phyloP scores from a whole-genome alignment of 2,888 invertebrate species.

The Meghimatium bilineatum region DNA sequence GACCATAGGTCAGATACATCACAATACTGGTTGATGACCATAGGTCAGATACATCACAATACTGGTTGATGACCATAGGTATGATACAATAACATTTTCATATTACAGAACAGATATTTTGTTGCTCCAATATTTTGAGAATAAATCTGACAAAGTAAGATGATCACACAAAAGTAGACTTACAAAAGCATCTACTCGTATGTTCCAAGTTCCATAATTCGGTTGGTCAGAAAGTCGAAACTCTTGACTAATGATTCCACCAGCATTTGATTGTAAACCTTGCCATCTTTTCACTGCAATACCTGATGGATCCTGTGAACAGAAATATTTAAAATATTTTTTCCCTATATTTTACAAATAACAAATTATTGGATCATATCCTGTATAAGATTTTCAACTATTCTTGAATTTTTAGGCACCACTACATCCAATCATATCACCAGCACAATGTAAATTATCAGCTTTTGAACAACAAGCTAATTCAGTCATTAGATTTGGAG shows the following conservation, averaged over 20 bases:
- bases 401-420: too few species aligned
- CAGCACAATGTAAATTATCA: too few species aligned
- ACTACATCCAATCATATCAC: too few species aligned
- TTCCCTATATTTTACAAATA: too few species aligned
- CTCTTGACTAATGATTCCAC: slow-evolving; percentile 86
- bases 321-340: background rate
- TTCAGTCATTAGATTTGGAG: too few species aligned
- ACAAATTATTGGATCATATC: too few species aligned
- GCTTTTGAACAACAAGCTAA: too few species aligned
- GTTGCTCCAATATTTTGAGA: background rate
- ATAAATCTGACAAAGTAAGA: background rate
- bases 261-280: slow-evolving; percentile 84
- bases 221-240: slow-evolving; percentile 95
- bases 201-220: slow-evolving; percentile 93
- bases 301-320: slow-evolving; percentile 85
- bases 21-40: too few species aligned
- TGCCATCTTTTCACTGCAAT: slow-evolving; percentile 94
- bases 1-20: too few species aligned
- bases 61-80: too few species aligned
- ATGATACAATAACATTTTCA: background rate
- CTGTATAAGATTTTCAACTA: too few species aligned
- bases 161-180: slow-evolving; percentile 52
- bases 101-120: background rate
- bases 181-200: slow-evolving; percentile 89
- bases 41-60: too few species aligned